Conservation (phyloP, 1,140 invertebrate genomes). For the Halesus radiatus region DNA sequence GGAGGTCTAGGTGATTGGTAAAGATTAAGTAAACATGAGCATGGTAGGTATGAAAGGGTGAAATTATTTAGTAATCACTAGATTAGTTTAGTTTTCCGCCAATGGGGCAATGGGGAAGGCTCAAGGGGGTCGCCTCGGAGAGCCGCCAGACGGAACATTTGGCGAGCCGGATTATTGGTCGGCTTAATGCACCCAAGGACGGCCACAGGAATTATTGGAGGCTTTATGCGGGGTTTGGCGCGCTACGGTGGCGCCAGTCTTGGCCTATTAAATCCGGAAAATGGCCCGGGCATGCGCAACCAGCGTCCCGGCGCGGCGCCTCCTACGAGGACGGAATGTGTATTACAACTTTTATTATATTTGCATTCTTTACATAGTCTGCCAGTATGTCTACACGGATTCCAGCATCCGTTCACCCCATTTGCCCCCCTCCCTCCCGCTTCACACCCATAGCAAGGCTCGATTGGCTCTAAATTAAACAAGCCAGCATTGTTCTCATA, state of each 20-base stretch:
- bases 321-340: neutral
- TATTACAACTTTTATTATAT: constrained; percentile 5
- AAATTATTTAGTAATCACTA: too few species aligned
- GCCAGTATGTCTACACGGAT: neutral
- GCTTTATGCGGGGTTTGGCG: constrained; percentile 51
- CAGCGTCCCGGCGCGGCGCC: neutral
- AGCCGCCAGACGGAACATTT: constrained; percentile 33
- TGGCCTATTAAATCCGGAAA: constrained; percentile 49
- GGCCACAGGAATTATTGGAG: constrained; percentile 47
- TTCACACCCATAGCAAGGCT: too few species aligned
- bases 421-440: neutral
- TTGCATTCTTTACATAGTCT: constrained; percentile 4
- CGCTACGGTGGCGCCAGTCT: constrained; percentile 53
- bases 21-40: too few species aligned
- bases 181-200: constrained; percentile 30
- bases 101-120: too few species aligned
- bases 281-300: constrained; percentile 2
- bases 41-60: too few species aligned
- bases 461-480: too few species aligned
- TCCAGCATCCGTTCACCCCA: neutral
- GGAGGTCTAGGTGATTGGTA: too few species aligned
- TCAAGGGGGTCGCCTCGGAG: neutral
- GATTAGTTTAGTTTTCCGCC: too few species aligned
- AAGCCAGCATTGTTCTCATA: too few species aligned
- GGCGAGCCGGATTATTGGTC: constrained; percentile 45